Conservation (phyloP, 2,113 vertebrate species). For the Pterophyllum scalare region DNA sequence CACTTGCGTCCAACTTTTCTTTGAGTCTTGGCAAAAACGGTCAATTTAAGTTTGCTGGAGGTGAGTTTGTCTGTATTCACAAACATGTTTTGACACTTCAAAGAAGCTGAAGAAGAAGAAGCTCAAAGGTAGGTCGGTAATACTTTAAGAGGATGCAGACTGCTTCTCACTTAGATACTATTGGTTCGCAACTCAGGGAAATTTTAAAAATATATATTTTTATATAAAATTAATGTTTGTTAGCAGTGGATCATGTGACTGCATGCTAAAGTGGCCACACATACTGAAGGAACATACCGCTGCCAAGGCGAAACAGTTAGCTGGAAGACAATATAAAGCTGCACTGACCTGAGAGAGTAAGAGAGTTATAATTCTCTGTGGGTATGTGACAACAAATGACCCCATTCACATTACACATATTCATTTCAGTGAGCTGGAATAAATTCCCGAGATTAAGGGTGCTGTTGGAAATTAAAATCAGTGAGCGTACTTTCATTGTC, state of each 20-base stretch:
- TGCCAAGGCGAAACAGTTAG: neutral
- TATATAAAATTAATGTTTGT: neutral
- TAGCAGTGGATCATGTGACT: neutral
- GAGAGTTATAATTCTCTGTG: constrained; percentile 6
- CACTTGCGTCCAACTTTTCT: constrained; percentile 18
- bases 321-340: neutral
- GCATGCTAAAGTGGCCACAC: neutral
- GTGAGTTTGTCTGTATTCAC: constrained; percentile 41
- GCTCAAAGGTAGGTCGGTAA: constrained; percentile 24
- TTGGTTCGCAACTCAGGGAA: neutral
- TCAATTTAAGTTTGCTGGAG: constrained; percentile 43
- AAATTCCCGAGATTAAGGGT: neutral
- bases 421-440: constrained; percentile 16
- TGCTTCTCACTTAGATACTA: neutral
- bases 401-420: constrained; percentile 10
- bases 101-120: constrained; percentile 34
- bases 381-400: neutral
- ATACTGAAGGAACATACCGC: neutral
- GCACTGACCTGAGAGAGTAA: neutral
- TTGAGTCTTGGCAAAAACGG: constrained; percentile 38
- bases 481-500: neutral
- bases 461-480: constrained; percentile 1
- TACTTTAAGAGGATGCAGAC: constrained; percentile 22
- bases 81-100: constrained; percentile 63
- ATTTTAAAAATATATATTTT: neutral